Evolutionary conservation across 2,888 invertebrate species (phyloP).

Genomic region (Cordilura impudica): DNA sequence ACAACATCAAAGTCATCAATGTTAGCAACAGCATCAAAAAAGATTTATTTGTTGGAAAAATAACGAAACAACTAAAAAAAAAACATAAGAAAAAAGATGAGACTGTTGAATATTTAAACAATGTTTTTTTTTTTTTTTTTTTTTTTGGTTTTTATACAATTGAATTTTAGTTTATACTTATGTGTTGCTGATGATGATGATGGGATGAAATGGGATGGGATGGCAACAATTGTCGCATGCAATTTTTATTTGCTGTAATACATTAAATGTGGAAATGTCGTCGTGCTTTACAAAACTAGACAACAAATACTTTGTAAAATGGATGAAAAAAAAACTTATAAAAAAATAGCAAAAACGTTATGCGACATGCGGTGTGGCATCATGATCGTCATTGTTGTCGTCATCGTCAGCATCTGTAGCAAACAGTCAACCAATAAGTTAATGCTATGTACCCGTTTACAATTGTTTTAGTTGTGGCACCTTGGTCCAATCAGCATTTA

Average conservation of each 20-base stretch:
- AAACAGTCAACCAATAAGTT: slow-evolving; percentile 36
- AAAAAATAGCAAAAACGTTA: slow-evolving; percentile 60
- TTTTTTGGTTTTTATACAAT: slow-evolving; percentile 4
- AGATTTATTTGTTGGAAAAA: not conserved
- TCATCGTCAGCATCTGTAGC: slow-evolving; percentile 7
- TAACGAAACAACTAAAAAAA: too few species aligned
- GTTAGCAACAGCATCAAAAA: slow-evolving; percentile 40
- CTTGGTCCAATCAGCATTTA: too few species aligned
- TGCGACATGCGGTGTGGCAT: slow-evolving; percentile 65
- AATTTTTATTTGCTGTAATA: slow-evolving; percentile 28
- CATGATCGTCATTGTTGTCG: slow-evolving; percentile 51
- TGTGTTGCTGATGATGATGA: slow-evolving; percentile 27
- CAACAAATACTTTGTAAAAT: slow-evolving; percentile 46
- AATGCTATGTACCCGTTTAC: slow-evolving; percentile 14
- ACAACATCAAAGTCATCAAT: slow-evolving; percentile 60
- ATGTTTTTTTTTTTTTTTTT: slow-evolving; percentile 7
- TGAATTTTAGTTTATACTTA: not conserved
- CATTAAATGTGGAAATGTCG: slow-evolving; percentile 57
- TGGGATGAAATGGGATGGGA: slow-evolving; percentile 36
- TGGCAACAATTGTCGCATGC: slow-evolving; percentile 57
- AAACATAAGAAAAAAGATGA: not conserved
- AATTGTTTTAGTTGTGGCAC: not conserved
- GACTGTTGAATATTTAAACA: slow-evolving; percentile 47
- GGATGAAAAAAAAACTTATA: slow-evolving; percentile 19
- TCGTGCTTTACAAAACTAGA: slow-evolving; percentile 58